Conservation (phyloP, 2,888 invertebrate genomes). For the Nymphalis polychloros region DNA sequence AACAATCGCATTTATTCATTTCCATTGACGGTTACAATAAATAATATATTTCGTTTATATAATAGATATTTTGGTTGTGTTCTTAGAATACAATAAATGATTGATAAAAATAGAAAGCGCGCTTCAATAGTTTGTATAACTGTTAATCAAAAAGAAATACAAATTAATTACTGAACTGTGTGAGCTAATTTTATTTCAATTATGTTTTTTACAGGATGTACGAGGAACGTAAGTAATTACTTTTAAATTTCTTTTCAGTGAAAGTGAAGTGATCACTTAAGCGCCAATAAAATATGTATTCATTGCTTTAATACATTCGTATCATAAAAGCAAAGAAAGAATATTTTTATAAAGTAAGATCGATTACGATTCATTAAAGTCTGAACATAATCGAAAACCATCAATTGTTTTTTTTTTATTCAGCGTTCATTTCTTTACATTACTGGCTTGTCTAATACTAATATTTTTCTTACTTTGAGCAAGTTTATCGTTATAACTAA, state of each 20-base stretch:
- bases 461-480: too few relatives aligned
- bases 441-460: neutral
- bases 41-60: too few relatives aligned
- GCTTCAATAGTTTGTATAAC: conserved; percentile 12
- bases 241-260: conserved; percentile 61
- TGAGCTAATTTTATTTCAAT: conserved; percentile 63
- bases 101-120: conserved; percentile 15
- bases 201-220: conserved; percentile 63
- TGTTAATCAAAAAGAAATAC: conserved; percentile 45
- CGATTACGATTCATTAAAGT: conserved; percentile 9
- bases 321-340: neutral
- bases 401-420: conserved; percentile 1
- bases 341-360: neutral
- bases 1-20: too few relatives aligned
- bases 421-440: neutral
- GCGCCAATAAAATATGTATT: conserved; percentile 16
- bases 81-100: conserved; percentile 30
- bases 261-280: conserved; percentile 49
- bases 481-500: too few relatives aligned
- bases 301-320: conserved; percentile 2
- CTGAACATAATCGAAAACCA: neutral
- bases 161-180: conserved; percentile 51
- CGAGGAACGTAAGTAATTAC: conserved; percentile 54
- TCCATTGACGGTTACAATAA: too few relatives aligned
- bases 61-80: too few relatives aligned